Percentiles rank a stretch among this genome's conserved stretches.
phyloP scores from a whole-genome alignment of 2,888 invertebrate genomes.

The Hirtodrosophila cameraria region DNA sequence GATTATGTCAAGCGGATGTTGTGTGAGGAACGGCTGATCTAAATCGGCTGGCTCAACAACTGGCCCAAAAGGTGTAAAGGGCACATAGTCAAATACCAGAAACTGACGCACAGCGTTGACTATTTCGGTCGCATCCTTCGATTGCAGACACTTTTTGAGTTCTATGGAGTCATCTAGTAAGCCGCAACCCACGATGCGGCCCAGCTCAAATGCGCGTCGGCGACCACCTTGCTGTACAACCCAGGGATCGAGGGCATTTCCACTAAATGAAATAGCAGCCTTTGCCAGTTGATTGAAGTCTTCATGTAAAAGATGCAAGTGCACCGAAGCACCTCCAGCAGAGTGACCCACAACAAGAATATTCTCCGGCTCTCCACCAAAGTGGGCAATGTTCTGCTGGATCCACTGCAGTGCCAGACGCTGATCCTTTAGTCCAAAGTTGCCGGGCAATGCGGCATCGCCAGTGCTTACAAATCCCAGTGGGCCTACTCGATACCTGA shows the following conservation, averaged over 20 bases:
- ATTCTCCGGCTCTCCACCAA: constrained; percentile 85
- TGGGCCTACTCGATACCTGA: constrained; percentile 90
- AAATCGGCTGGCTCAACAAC: constrained; percentile 86
- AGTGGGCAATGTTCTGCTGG: constrained; percentile 81
- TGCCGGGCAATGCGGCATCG: constrained; percentile 86
- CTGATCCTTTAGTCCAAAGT: constrained; percentile 59
- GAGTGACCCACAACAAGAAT: constrained; percentile 89
- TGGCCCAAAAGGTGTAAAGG: constrained; percentile 90
- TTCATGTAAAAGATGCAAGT: constrained; percentile 89
- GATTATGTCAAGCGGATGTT: constrained; percentile 87
- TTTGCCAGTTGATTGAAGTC: constrained; percentile 57
- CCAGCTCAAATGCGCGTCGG: constrained; percentile 87
- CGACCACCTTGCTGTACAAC: constrained; percentile 85
- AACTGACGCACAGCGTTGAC: constrained; percentile 46
- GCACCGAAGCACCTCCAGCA: constrained; percentile 90
- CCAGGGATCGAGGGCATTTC: constrained; percentile 88
- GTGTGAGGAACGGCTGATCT: constrained; percentile 87
- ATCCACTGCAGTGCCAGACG: constrained; percentile 58
- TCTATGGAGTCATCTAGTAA: constrained; percentile 84
- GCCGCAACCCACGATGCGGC: constrained; percentile 88
- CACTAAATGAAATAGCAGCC: constrained; percentile 86
- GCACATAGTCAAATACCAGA: constrained; percentile 86
- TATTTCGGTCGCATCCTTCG: constrained; percentile 17
- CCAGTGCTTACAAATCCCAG: constrained; percentile 91
- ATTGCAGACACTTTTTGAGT: constrained; percentile 83